Percentiles rank a stretch among this genome's conserved stretches.
These are phyloP conservation scores for Oceanites oceanicus DNA, from an alignment of 2,113 vertebrate genomes.

Conservation along the genomic window DNA sequence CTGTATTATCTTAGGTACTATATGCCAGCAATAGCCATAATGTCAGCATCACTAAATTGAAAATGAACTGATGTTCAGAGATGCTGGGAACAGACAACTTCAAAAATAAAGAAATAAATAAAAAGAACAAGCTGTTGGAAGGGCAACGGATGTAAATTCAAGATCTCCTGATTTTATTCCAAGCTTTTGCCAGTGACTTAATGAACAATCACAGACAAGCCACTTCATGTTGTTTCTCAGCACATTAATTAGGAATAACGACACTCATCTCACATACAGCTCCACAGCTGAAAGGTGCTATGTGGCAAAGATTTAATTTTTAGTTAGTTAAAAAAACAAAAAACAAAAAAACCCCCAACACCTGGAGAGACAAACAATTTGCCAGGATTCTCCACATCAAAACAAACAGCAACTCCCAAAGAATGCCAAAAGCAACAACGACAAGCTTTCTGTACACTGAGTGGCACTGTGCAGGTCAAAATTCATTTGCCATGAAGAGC, in stretches of 20 bases:
- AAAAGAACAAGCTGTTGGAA: neutral
- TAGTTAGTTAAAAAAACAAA: neutral
- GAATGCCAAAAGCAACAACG: neutral
- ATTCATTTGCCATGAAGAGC: neutral
- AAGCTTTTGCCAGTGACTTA: neutral
- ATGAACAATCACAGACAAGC: constrained; percentile 30
- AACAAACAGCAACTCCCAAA: neutral
- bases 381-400: neutral
- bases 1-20: too few species aligned
- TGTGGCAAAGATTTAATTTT: neutral
- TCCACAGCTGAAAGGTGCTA: neutral
- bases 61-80: neutral
- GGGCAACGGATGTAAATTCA: neutral
- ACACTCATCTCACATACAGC: neutral
- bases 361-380: neutral
- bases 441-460: neutral
- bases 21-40: neutral
- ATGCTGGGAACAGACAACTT: neutral
- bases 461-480: neutral
- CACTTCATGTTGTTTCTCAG: constrained; percentile 19
- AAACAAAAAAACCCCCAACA: neutral
- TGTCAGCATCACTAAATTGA: neutral
- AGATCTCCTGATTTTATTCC: neutral
- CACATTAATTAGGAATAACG: neutral
- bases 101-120: neutral